phyloP scores from a whole-genome alignment of 2,113 vertebrate genomes.

The Picathartes gymnocephalus region DNA sequence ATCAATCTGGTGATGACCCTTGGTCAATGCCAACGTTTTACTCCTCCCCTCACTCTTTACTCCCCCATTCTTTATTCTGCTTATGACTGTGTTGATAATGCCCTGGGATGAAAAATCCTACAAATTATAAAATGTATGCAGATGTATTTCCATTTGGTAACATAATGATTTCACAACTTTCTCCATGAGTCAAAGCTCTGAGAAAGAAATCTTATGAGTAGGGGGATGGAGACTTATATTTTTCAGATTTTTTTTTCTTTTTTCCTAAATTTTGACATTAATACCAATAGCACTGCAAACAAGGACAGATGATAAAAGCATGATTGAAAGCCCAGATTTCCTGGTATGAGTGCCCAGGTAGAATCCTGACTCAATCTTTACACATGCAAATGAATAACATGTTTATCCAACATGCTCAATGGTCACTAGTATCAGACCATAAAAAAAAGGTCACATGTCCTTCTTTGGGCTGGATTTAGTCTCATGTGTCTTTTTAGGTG shows the following conservation, averaged over 20 bases:
- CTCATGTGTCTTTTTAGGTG: not conserved
- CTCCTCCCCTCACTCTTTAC: not conserved
- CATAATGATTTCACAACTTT: not conserved
- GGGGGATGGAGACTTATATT: not conserved
- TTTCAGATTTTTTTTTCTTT: not conserved
- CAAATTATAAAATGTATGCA: slow-evolving; percentile 34
- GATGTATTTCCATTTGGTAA: not conserved
- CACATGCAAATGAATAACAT: not conserved
- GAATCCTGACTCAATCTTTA: not conserved
- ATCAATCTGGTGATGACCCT: not conserved
- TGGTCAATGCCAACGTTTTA: not conserved
- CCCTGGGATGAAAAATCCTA: slow-evolving; percentile 29
- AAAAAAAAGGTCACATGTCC: not conserved
- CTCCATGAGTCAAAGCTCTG: not conserved
- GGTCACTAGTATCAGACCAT: not conserved
- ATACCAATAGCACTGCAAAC: not conserved
- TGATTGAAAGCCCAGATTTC: not conserved
- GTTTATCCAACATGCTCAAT: not conserved
- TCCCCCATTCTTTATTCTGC: not conserved
- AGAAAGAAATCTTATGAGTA: not conserved
- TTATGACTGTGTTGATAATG: slow-evolving; percentile 20
- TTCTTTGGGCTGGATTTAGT: not conserved
- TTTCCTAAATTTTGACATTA: not conserved
- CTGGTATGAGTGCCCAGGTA: not conserved
- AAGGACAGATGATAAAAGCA: not conserved